Evolutionary conservation across 2,113 vertebrate genomes (phyloP), one percentile per base, ranked within the genome.

Genomic region (Cololabis saira): DNA sequence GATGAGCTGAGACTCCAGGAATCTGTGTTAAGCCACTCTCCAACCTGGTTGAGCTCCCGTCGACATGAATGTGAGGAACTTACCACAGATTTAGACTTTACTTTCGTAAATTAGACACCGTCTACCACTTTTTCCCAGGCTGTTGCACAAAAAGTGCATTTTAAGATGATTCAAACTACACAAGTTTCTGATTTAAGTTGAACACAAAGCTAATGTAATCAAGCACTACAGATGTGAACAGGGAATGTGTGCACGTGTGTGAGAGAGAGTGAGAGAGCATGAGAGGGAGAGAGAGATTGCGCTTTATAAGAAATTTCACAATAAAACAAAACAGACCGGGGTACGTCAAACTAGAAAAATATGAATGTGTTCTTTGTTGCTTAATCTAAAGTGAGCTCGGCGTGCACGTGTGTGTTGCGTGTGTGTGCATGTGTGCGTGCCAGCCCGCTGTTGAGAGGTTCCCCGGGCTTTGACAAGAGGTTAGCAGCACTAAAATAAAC

Each of bases 281-380:
- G 58, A 49, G 61, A 56, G 68, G 37, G 69, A 8, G 17, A 12
- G 51, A 47, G 51, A 14, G 57, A 44, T 6, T 43, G 42, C 14
- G 3, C 14, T 43, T 22, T 57, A 50, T 52, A 66, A 66, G 67
- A 74, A 80, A 75, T 45, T 51, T 70, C 41, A 80, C 65, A 78
- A 76, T 77, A 84, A 81, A 83, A 76, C 43, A 77, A 90, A 87
- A 88, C 67, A 90, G 88, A 86, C 71, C 27, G 52, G 64, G 78
- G 75, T 71, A 75, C 74, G 77, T 80, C 80, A 76, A 71, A 71
- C 74, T 78, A 75, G 69, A 63, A 74, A 82, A 78, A 78, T 76
- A 89, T 84, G 77, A 85, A 89, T 86, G 79, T 76, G 84, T 84
- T 81, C 82, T 87, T 79, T 80, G 78, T 89, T 78, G 77, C 74